Evolutionary conservation across 2,113 vertebrate genomes (phyloP).

Genomic region (Psittacus erithacus): DNA sequence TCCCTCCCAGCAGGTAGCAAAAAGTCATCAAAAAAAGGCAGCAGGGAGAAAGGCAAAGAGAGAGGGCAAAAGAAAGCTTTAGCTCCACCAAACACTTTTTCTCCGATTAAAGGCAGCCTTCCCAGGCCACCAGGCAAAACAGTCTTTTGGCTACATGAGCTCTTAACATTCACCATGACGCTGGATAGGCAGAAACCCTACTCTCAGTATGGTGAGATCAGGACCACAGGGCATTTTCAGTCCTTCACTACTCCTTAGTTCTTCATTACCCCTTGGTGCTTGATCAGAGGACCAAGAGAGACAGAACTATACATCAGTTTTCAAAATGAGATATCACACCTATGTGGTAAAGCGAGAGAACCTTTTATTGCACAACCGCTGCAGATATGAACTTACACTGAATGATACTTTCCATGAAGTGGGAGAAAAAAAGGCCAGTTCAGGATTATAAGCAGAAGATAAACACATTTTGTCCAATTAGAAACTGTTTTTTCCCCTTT

Average conservation of each 20-base stretch:
- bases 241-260: background rate
- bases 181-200: background rate
- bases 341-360: background rate
- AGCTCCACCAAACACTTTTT: background rate
- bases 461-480: background rate
- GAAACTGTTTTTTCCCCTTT: background rate
- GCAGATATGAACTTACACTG: background rate
- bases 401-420: background rate
- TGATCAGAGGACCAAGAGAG: background rate
- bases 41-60: background rate
- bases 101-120: background rate
- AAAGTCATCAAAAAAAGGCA: background rate
- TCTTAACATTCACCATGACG: background rate
- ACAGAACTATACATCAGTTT: background rate
- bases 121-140: background rate
- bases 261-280: background rate
- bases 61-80: background rate
- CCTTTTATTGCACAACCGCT: background rate
- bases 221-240: background rate
- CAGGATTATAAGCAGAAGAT: background rate
- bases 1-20: background rate
- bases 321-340: background rate
- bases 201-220: background rate
- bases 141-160: background rate
- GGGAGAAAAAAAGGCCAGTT: background rate